Base-by-base conservation (phyloP, 2,888 invertebrate species). In the Autographa gamma region DNA sequence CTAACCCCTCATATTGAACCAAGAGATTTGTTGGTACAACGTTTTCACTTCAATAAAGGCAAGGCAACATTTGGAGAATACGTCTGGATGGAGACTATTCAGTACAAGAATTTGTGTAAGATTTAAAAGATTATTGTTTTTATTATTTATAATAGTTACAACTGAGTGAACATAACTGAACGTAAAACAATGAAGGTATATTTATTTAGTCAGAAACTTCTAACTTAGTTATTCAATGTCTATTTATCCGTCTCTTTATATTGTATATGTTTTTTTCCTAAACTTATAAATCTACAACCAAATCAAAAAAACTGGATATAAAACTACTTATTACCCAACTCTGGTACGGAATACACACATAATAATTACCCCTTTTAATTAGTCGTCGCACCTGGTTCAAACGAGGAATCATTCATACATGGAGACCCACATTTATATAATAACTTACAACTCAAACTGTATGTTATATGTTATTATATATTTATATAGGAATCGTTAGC, bases 401-500 rank as follows among this genome's bases (percentile, higher is more conserved):
- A 69, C 64, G 66, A 71, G 69, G 71, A 60, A 74, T 64, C 61
- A 34, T 75, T 58, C 61, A 69, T 69, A 58, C 54, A 63, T 52
- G 60, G 43, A 43, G 5, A 38, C 25, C 19, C 3, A 19, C 11
- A 56, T 19, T 59, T 32, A 62, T 62, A 62, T 52, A 63, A 62
- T 60, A 38, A 43, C n/a, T 5, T 16, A n/a, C 6, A 48, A 14
- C 48, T 18, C 18, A 25, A 63, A 77, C 62, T 58, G 60, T 31
- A 32, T 38, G 11, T 32, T 13, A 19, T 25, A 18, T 32, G 6
- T 19, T 13, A 18, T 32, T 71, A 34, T 43, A 34, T 63, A 32
- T n/a, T 7, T 63, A 25, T 56, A 32, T 66, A 71, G 54, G 73
- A 73, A 81, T 79, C 76, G 69, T 73, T 76, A 75, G 70, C 66